Base-by-base conservation (phyloP, 2,797 vertebrate species). In the Gastrophryne carolinensis region DNA sequence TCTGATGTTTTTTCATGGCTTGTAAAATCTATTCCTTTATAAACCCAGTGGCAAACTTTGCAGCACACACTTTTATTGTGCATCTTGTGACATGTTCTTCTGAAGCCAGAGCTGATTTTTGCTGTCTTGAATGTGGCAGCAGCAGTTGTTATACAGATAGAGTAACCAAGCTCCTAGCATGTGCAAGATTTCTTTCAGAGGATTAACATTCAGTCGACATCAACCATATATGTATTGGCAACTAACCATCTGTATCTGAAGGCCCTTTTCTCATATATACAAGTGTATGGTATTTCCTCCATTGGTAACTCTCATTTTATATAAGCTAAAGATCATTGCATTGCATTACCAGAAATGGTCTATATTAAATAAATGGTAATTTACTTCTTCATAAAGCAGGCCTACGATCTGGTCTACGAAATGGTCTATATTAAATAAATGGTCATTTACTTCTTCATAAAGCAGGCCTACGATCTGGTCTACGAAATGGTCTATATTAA, bases 1-100 rank as follows among this genome's bases (percentile, higher is more conserved):
- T 73, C 52, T 78, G 75, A 78, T 78, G 61, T 78, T 72, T 41
- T 66, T 78, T 72, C 58, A 66, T 65, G 68, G 61, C 75, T 72
- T 78, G 68, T 78, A 78, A 78, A 78, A 66, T 53, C 61, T 66
- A 78, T 72, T 78, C 52, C 53, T 72, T 58, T 53, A 72, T 60
- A 72, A 72, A 50, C 24, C 62, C 53, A 72, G 68, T 72, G 68
- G 75, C 52, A 78, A 66, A 65, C 60, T 65, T 71, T 78, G 66
- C 62, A 72, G 68, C 58, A 41, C 15, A 71, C 35, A 56, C 21
- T 58, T 73, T 66, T 72, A 52, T 61, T 72, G 47, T 41, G 57
- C 60, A 44, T 63, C 61, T 57, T 71, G 49, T 70, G 67, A 27
- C 61, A 72, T 24, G 17, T n/a, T 17, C 19, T 39, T 30, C 39